Evolutionary conservation across 64 coral and sea anemone genomes (phyloP), one percentile per base, ranked within the genome.

Genomic region (Dendrophyllia cribrosa): DNA sequence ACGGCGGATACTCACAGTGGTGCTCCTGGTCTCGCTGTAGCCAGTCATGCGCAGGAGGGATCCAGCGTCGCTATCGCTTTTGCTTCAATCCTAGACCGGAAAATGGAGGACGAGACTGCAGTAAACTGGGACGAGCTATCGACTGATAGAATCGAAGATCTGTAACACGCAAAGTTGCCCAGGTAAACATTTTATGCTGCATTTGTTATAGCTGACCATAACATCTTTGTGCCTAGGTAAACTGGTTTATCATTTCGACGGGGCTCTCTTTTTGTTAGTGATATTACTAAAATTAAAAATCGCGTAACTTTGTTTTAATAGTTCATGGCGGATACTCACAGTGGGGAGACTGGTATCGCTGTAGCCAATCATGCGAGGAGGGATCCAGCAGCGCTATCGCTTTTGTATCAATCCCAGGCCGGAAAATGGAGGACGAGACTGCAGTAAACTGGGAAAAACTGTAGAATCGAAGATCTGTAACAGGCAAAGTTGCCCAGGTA

Each of bases 81-180:
- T 92, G 90, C 60, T 63, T 15, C 63, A 86, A 56, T 48, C 90
- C 90, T 3, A 7, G 17, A 5, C 90, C 90, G 5, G 8, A 22
- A 13, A 92, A 92, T 63, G 70, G 80, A 19, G 90, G 90, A 50
- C 50, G 81, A 1, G 53, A 56, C 53, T 56, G 53, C 53, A 56
- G 5, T 56, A 1, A 61, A 3, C 5, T 56, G 12, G 26, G 34
- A 49, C 48, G 24, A n/a, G 44, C 53, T 5, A 56, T n/a, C n/a
- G n/a, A n/a, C n/a, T n/a, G n/a, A n/a, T 1, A 43, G 58, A 75
- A 1, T 50, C 71, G 56, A 43, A 50, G 21, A 51, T 9, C 5
- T 92, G 90, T 65, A 86, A 92, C 6, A 62, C 46, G 45, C n/a
- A 86, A 34, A 21, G 58, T 2, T 92, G 90, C 61, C 80, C 80